Base-by-base conservation (phyloP, 1,140 invertebrate genomes). In the Belonocnema kinseyi region DNA sequence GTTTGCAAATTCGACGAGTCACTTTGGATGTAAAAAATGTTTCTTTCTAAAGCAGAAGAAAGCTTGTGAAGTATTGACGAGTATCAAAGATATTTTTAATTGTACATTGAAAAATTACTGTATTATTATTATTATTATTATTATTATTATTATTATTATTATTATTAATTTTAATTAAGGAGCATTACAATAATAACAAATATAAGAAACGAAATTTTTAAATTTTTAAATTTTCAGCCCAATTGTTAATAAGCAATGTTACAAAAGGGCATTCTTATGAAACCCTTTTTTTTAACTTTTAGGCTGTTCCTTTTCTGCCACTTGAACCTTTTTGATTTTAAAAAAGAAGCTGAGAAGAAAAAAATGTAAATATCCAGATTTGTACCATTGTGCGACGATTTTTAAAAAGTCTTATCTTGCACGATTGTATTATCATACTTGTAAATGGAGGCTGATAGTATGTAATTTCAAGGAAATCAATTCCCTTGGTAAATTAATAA, bases 1-100 rank as follows among this genome's bases (percentile, higher is more conserved):
- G 19, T 72, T 72, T 40, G 71, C 52, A 72, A 61, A 61, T 40
- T 66, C 40, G 33, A 33, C 16, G 40, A 66, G 40, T 66, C 61
- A 66, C 11, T 40, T 19, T 19, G 16, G 8, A 46, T 19, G 3
- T 17, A 56, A 10, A 19, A 56, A 17, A 17, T 56, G 26, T 33
- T 14, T n/a, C 14, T 14, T 33, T 33, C 26, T 33, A 5, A 33
- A 8, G 40, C 14, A 13, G 16, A 14, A 66, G 26, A 40, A 66
- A 40, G 26, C 13, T 66, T 21, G 26, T 33, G 7, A 66, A 66
- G 61, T 66, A 66, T 66, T 66, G 61, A 66, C 61, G 33, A 66
- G 61, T 66, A 66, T 33, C 61, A 66, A 66, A 66, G 61, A 66
- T 66, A 66, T 66, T 66, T 66, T 66, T 66, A 66, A 66, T 66